Evolutionary conservation across 2,797 vertebrate species (phyloP).

Genomic region (Emydoidea blandingii): DNA sequence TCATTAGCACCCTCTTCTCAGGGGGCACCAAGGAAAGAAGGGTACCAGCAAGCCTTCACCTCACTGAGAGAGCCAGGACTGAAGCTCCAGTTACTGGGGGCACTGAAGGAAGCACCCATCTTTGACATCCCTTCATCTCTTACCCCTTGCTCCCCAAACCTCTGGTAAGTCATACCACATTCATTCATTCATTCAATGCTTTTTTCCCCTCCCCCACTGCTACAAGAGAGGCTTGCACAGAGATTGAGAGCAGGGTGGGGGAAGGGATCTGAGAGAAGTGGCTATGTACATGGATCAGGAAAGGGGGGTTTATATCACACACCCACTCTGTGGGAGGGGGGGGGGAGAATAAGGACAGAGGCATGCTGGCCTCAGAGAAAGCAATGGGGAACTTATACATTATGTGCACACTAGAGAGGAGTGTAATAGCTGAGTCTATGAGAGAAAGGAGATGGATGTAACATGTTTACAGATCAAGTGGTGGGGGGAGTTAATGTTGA

Average conservation of each 20-base stretch:
- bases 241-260: conserved; percentile 27
- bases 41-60: conserved; percentile 22
- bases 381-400: neutral
- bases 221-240: conserved; percentile 39
- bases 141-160: conserved; percentile 18
- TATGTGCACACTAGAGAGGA: neutral
- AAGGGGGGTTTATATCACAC: neutral
- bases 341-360: neutral
- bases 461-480: neutral
- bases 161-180: conserved; percentile 65
- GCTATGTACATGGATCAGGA: neutral
- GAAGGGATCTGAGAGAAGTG: conserved; percentile 43
- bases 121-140: conserved; percentile 23
- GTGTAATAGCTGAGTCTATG: neutral
- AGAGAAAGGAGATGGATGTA: neutral
- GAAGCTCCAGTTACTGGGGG: conserved; percentile 41
- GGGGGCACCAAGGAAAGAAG: conserved; percentile 15
- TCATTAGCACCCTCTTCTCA: conserved; percentile 16
- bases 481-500: conserved; percentile 6
- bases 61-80: neutral
- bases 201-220: conserved; percentile 43
- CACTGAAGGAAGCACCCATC: conserved; percentile 44
- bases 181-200: conserved; percentile 22
- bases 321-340: neutral
- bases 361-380: neutral